phyloP scores from a whole-genome alignment of 92 coral and sea anemone species.

The Epizoanthus ramosus region DNA sequence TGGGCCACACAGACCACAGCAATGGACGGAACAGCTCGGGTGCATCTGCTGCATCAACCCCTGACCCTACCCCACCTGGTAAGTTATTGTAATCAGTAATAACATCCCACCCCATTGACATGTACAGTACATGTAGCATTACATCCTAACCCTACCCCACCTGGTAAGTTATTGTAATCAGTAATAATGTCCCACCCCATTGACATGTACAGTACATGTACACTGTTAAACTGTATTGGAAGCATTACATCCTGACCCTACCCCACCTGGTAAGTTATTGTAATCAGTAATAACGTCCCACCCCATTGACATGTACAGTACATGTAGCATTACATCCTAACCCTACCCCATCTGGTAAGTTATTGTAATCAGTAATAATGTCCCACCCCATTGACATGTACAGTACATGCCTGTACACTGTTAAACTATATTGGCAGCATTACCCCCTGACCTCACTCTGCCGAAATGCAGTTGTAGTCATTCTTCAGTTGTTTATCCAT shows the following conservation, averaged over 20 bases:
- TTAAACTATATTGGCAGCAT: too few relatives aligned
- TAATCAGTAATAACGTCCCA: too few relatives aligned
- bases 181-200: too few relatives aligned
- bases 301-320: too few relatives aligned
- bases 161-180: constrained; percentile 55
- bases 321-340: constrained; percentile 78
- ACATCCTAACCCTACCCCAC: constrained; percentile 83
- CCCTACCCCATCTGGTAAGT: constrained; percentile 77
- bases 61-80: constrained; percentile 89
- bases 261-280: constrained; percentile 69
- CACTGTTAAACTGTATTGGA: too few relatives aligned
- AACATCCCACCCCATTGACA: too few relatives aligned
- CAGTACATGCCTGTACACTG: too few relatives aligned
- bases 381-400: too few relatives aligned
- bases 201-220: too few relatives aligned
- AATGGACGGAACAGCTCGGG: constrained; percentile 89
- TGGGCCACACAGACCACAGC: constrained; percentile 84
- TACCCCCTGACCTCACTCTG: constrained; percentile 68
- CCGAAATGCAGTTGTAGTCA: too few relatives aligned
- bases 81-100: background rate
- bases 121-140: constrained; percentile 41
- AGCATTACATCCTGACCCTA: constrained; percentile 76
- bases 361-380: too few relatives aligned
- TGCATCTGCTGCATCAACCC: constrained; percentile 95
- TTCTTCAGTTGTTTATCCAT: too few relatives aligned